These are phyloP conservation scores for Motacilla alba DNA, from an alignment of 2,113 vertebrate genomes.

Conservation along the genomic window DNA sequence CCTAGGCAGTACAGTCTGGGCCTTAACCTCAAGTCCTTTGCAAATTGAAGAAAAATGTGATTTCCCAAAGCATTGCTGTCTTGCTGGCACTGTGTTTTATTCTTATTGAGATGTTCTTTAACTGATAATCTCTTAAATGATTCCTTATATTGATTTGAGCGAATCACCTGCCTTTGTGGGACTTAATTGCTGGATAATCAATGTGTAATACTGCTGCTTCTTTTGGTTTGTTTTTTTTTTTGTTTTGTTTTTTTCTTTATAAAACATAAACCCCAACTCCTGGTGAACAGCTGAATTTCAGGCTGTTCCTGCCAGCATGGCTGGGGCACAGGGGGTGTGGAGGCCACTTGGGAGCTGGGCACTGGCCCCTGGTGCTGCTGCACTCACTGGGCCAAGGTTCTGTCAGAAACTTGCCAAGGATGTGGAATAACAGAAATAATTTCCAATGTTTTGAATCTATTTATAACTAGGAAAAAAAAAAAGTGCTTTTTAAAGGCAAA, in stretches of 20 bases:
- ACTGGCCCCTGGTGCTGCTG: background rate
- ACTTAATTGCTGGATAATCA: background rate
- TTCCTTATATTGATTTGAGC: background rate
- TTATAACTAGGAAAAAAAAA: background rate
- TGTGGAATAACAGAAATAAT: background rate
- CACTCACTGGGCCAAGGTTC: background rate
- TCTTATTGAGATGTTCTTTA: background rate
- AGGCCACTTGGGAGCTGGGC: background rate
- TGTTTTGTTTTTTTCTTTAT: background rate
- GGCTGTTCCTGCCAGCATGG: background rate
- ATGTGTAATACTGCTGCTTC: background rate
- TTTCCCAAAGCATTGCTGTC: background rate
- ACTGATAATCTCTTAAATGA: background rate
- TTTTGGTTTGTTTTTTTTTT: background rate
- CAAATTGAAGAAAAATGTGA: background rate
- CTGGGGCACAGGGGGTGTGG: rapidly evolving
- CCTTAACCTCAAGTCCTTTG: background rate
- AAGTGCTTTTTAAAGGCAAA: slow-evolving; percentile 11
- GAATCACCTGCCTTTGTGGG: background rate
- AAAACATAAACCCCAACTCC: background rate
- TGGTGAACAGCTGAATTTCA: background rate
- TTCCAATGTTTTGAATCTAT: background rate
- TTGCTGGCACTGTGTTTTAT: background rate
- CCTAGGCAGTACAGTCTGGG: background rate
- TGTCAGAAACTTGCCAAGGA: background rate